phyloP scores from a whole-genome alignment of 2,888 invertebrate species.

The Drosophila kanekoi region DNA sequence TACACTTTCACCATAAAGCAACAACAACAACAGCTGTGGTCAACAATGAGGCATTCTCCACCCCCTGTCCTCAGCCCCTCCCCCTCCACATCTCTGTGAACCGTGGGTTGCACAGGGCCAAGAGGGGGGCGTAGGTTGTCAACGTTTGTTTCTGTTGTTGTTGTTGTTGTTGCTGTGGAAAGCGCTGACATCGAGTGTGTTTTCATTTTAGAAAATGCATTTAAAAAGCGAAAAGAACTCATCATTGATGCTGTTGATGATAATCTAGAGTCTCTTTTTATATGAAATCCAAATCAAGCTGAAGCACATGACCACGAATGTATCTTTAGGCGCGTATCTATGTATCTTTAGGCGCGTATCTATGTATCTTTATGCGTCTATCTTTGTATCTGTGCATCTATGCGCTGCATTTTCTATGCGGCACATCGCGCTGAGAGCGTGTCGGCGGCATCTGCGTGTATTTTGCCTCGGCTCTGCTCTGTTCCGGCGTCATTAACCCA shows the following conservation, averaged over 20 bases:
- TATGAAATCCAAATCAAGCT: constrained; percentile 13
- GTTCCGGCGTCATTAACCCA: constrained; percentile 73
- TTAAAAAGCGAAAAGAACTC: constrained; percentile 75
- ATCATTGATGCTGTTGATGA: constrained; percentile 56
- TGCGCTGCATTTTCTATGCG: constrained; percentile 25
- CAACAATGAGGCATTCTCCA: constrained; percentile 58
- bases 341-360: too few relatives aligned
- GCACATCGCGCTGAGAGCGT: not conserved
- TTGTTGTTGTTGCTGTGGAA: constrained; percentile 31
- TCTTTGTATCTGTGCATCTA: constrained; percentile 32
- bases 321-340: too few relatives aligned
- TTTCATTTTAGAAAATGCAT: constrained; percentile 68
- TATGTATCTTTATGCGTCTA: constrained; percentile 14
- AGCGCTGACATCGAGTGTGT: constrained; percentile 52
- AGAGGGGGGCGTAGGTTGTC: constrained; percentile 52
- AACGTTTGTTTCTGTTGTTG: constrained; percentile 41
- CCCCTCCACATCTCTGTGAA: constrained; percentile 34
- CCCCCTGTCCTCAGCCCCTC: constrained; percentile 32
- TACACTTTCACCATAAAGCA: constrained; percentile 69
- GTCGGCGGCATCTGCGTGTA: constrained; percentile 53
- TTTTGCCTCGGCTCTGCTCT: constrained; percentile 36
- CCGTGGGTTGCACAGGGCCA: constrained; percentile 42
- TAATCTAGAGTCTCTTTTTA: constrained; percentile 51
- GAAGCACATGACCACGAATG: not conserved
- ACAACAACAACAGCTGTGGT: constrained; percentile 58